phyloP scores from a whole-genome alignment of 2,113 vertebrate species.

The Leucoraja erinaceus region DNA sequence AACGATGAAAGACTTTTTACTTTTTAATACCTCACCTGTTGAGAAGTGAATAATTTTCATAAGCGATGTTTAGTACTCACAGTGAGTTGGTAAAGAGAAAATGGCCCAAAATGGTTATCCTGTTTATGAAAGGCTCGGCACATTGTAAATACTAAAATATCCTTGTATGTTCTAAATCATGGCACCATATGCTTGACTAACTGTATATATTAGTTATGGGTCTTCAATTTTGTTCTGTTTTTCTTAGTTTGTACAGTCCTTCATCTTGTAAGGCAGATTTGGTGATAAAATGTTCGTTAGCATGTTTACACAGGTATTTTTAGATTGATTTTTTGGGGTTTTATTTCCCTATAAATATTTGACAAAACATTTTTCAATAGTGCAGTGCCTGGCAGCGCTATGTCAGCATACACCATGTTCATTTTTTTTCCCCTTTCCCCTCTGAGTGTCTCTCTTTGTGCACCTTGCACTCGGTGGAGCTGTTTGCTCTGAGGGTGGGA shows the following conservation, averaged over 20 bases:
- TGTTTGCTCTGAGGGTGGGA: constrained; percentile 42
- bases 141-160: neutral
- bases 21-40: neutral
- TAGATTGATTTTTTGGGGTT: neutral
- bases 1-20: neutral
- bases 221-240: constrained; percentile 1
- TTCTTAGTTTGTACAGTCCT: neutral
- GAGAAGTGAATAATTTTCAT: neutral
- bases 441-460: constrained; percentile 23
- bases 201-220: neutral
- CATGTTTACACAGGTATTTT: neutral
- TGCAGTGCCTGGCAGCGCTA: neutral
- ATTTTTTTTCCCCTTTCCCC: neutral
- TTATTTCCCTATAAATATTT: constrained; percentile 17
- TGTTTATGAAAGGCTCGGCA: neutral
- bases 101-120: neutral
- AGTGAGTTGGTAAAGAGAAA: neutral
- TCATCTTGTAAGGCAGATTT: neutral
- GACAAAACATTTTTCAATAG: neutral
- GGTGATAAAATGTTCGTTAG: neutral
- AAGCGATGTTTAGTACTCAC: neutral
- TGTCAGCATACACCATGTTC: neutral
- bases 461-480: constrained; percentile 25
- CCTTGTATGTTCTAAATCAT: neutral
- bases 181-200: neutral